Evolutionary conservation across 1,140 invertebrate genomes (phyloP), one percentile per base, ranked within the genome.

Genomic region (Ylistrum balloti): DNA sequence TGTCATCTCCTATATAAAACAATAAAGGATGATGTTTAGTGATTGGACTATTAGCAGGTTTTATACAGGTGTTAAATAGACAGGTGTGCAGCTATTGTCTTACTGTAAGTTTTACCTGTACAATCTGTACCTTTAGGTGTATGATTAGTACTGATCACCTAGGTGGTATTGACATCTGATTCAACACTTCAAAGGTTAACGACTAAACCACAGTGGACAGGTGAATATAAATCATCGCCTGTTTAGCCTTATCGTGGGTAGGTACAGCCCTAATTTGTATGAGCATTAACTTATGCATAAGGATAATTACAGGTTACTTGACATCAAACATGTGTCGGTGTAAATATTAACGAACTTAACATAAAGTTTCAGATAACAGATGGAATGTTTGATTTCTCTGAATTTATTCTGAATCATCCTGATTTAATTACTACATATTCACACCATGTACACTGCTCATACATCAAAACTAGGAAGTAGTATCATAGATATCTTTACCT

Each of bases 341-440:
- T 74, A 74, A 74, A 74, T 74, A 74, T 74, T 74, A 74, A 74
- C 56, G 56, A 74, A 74, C 56, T 74, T 74, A n/a, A 74, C 56
- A n/a, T 74, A 74, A 74, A 11, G 56, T 74, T 74, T 74, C 56
- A 74, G 56, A 11, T 74, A 74, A 74, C 56, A 74, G 56, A n/a
- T 28, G 22, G 56, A 74, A 74, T 74, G 56, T 74, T 5, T 74
- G 28, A 17, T 9, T 28, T 74, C 17, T 5, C n/a, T 74, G 56
- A 74, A 74, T 74, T 74, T 74, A 74, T 74, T 74, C 22, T n/a
- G 56, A 74, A 74, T 74, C 56, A 74, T 74, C 28, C 56, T 17
- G n/a, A 7, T 74, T 74, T 74, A 74, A 74, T 74, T 74, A 74
- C n/a, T n/a, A n/a, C 56, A 28, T 3, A 48, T 74, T 74, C 56